Evolutionary conservation across 2,888 invertebrate species (phyloP).

Genomic region (Ecdyonurus torrentis): DNA sequence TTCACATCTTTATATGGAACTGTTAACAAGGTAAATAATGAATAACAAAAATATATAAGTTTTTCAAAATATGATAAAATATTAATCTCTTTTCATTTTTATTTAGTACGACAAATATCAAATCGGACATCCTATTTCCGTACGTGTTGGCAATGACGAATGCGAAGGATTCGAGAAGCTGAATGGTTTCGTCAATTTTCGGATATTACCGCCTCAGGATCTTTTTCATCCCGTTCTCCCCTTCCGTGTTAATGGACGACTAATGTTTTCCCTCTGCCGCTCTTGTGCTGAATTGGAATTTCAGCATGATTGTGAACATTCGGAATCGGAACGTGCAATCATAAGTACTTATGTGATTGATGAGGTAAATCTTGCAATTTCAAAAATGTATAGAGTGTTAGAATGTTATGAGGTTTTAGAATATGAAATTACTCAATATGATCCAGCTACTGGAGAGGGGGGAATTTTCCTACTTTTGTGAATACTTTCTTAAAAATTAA

Average conservation of each 20-base stretch:
- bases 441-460: background rate
- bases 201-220: background rate
- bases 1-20: background rate
- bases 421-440: background rate
- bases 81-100: background rate
- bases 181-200: slow-evolving; percentile 1
- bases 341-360: background rate
- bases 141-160: background rate
- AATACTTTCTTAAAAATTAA: slow-evolving; percentile 8
- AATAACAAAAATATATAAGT: background rate
- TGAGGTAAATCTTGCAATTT: background rate
- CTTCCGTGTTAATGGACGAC: background rate
- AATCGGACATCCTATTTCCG: background rate
- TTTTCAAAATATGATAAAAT: background rate
- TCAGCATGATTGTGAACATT: background rate
- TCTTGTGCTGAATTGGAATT: background rate
- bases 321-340: background rate
- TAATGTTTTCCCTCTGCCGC: background rate
- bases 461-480: slow-evolving; percentile 7
- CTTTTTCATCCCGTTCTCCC: slow-evolving; percentile 7
- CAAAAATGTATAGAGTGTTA: background rate
- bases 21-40: background rate
- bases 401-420: slow-evolving; percentile 3
- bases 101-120: slow-evolving; percentile 1
- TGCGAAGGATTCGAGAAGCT: background rate